A percentile compares a stretch with the other conserved stretches of the same genome.
phyloP scores from a whole-genome alignment of 2,797 vertebrate species.

The Eurystomus glaucurus region DNA sequence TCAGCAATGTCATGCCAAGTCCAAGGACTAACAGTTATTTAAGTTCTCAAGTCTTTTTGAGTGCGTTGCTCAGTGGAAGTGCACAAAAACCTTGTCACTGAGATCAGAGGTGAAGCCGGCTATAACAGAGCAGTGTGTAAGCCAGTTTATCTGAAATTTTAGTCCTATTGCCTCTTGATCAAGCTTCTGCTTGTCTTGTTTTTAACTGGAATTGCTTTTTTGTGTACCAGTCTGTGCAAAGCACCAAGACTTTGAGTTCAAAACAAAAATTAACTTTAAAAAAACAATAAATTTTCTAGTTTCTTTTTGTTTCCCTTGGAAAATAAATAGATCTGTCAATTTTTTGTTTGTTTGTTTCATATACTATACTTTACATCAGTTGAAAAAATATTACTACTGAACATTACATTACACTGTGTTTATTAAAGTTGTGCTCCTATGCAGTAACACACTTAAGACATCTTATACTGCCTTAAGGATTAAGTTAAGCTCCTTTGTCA shows the following conservation, averaged over 20 bases:
- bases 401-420: conserved; percentile 49
- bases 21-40: background rate
- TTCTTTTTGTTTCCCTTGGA: background rate
- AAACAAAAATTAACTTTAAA: background rate
- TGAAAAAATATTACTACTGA: conserved; percentile 4
- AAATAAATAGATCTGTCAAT: conserved; percentile 51
- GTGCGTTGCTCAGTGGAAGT: conserved; percentile 7
- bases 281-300: background rate
- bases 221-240: background rate
- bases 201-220: background rate
- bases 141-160: background rate
- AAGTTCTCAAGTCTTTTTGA: conserved; percentile 39
- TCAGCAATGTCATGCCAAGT: conserved; percentile 29
- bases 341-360: conserved; percentile 14
- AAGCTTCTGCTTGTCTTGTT: background rate
- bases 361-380: conserved; percentile 24
- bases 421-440: conserved; percentile 65
- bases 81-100: conserved; percentile 24
- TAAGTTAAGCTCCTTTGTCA: conserved; percentile 76
- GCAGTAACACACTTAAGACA: conserved; percentile 51
- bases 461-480: conserved; percentile 65
- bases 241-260: background rate
- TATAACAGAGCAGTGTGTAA: background rate
- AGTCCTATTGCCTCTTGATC: background rate
- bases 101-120: background rate